Evolutionary conservation across 2,797 vertebrate genomes (phyloP).

Genomic region (Protonibea diacanthus): DNA sequence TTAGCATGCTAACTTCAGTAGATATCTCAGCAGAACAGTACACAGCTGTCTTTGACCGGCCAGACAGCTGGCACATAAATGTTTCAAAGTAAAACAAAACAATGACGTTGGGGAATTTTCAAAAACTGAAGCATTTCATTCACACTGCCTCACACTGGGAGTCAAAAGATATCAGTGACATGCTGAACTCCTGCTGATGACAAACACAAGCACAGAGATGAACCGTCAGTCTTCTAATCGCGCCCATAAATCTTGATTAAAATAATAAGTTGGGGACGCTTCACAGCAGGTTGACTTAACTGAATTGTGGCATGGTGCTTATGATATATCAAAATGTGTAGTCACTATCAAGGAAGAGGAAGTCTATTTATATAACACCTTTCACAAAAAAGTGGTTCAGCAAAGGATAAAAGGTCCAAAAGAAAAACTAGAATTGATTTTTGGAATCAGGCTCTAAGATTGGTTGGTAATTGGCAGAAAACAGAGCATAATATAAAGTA

Average conservation of each 20-base stretch:
- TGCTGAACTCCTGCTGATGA: conserved; percentile 6
- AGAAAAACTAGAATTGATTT: too few species aligned
- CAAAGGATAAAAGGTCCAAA: too few species aligned
- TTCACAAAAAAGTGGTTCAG: too few species aligned
- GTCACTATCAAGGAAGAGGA: too few species aligned
- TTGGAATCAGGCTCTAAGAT: too few species aligned
- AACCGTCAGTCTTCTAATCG: conserved; percentile 33
- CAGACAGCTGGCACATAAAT: neutral
- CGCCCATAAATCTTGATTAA: conserved; percentile 30
- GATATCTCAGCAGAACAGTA: too few species aligned
- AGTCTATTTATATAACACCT: too few species aligned
- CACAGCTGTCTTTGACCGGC: too few species aligned
- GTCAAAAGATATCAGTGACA: neutral
- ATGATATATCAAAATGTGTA: neutral
- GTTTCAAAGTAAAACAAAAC: neutral
- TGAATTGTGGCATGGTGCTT: neutral
- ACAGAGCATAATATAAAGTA: neutral
- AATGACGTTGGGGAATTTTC: neutral
- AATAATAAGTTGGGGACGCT: conserved; percentile 2
- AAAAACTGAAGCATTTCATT: neutral
- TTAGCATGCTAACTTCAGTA: too few species aligned
- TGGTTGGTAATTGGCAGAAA: neutral
- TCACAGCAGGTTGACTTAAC: neutral
- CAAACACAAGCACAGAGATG: conserved; percentile 15
- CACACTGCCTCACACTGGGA: neutral